Evolutionary conservation across 2,888 invertebrate species (phyloP).

Genomic region (Nephrotoma guestfalica): DNA sequence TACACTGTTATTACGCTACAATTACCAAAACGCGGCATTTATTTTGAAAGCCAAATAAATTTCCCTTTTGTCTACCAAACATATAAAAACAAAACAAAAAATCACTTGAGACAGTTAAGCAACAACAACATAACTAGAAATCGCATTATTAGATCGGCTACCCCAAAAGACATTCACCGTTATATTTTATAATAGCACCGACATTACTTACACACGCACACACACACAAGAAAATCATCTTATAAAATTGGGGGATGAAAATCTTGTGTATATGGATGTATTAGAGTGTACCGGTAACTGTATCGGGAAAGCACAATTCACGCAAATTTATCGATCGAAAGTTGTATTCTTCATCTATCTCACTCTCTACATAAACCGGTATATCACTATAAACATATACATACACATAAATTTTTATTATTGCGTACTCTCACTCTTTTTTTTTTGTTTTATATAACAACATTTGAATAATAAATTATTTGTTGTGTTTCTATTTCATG

Average conservation of each 20-base stretch:
- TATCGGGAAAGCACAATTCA: neutral
- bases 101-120: neutral
- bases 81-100: neutral
- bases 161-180: neutral
- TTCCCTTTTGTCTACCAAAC: neutral
- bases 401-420: neutral
- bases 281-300: neutral
- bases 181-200: neutral
- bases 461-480: neutral
- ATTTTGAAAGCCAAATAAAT: neutral
- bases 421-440: neutral
- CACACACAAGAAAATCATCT: neutral
- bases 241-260: neutral
- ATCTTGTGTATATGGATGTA: neutral
- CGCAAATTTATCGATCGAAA: neutral
- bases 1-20: neutral
- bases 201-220: neutral
- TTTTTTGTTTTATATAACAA: neutral
- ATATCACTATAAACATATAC: neutral
- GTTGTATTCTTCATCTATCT: neutral
- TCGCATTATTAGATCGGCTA: neutral
- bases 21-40: neutral
- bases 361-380: neutral
- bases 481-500: neutral
- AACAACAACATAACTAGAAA: neutral